Conservation (phyloP, 2,888 invertebrate species). For the Euzophera pinguis region DNA sequence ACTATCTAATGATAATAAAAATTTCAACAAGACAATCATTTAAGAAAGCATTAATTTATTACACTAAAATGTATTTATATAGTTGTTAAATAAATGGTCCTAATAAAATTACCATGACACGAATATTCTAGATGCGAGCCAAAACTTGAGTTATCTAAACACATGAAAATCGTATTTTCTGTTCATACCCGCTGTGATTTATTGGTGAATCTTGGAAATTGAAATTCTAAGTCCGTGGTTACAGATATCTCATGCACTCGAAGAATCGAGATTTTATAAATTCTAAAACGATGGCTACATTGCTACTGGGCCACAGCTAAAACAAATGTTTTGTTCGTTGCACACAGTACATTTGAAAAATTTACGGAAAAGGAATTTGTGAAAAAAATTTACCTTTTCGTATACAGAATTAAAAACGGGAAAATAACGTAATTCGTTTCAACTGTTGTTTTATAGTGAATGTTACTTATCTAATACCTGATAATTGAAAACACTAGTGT, state of each 20-base stretch:
- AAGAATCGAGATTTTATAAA: background rate
- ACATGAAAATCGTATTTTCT: slow-evolving; percentile 3
- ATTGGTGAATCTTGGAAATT: slow-evolving; percentile 9
- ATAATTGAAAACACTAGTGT: too few species aligned
- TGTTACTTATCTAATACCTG: too few species aligned
- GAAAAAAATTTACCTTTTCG: too few species aligned
- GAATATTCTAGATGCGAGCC: background rate
- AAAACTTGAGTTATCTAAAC: slow-evolving; percentile 8
- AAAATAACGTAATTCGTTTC: too few species aligned
- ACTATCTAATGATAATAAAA: too few species aligned
- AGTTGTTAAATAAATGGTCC: background rate
- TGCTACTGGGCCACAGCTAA: background rate
- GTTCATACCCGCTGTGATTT: slow-evolving; percentile 3
- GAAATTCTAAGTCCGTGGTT: background rate
- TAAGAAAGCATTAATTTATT: background rate
- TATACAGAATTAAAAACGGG: too few species aligned
- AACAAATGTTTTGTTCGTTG: too few species aligned
- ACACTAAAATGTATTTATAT: background rate
- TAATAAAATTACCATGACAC: background rate
- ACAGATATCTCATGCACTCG: background rate
- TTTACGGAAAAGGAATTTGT: too few species aligned
- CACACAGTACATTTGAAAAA: too few species aligned
- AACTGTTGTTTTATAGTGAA: too few species aligned
- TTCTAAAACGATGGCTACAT: background rate
- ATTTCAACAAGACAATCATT: too few species aligned